Evolutionary conservation across 2,888 invertebrate species (phyloP), one percentile per base, ranked within the genome.

Genomic region (Argyresthia albistria): DNA sequence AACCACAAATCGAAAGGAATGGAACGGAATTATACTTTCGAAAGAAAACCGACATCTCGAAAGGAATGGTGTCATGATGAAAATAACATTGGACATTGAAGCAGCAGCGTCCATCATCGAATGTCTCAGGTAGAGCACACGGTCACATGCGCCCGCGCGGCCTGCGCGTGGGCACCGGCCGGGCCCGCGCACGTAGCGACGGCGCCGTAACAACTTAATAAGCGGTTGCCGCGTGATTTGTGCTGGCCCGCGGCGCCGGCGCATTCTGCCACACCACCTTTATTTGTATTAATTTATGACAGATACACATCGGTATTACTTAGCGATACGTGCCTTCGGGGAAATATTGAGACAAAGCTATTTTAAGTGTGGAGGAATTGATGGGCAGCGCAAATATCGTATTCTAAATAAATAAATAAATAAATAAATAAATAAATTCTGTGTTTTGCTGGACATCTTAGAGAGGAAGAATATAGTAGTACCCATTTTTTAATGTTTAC

Each of bases 191-290:
- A 25, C 25, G 25, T 25, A 25, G 25, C 76, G 76, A 77, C 74
- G 80, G 76, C 79, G 73, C 67, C 77, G 64, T 77, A 83, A 87
- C 87, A 82, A 83, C 87, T 81, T 87, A 87, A 87, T 87, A 87
- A 83, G 86, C 74, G 76, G 83, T 76, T 83, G 76, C 60, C 60
- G 69, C 64, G 78, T 84, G 86, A 87, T 87, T 84, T 84, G 87
- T 86, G 80, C 74, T 64, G 64, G 80, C 87, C 74, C 67, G 76
- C 77, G 83, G 86, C 84, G 83, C 84, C 86, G 80, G 80, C 81
- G 80, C 82, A 76, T 58, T 68, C 25, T 70, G 61, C 66, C 64
- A 61, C 60, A 64, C 65, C 75, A 70, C 62, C 66, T 73, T 73
- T 81, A 78, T 78, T 81, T 79, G 75, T 74, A 82, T 83, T 79